Percentiles rank a stretch among this genome's conserved stretches.
These are phyloP conservation scores for Stichopus horrens DNA, from an alignment of 53 echinoderm and acorn worm genomes.

Conservation along the genomic window DNA sequence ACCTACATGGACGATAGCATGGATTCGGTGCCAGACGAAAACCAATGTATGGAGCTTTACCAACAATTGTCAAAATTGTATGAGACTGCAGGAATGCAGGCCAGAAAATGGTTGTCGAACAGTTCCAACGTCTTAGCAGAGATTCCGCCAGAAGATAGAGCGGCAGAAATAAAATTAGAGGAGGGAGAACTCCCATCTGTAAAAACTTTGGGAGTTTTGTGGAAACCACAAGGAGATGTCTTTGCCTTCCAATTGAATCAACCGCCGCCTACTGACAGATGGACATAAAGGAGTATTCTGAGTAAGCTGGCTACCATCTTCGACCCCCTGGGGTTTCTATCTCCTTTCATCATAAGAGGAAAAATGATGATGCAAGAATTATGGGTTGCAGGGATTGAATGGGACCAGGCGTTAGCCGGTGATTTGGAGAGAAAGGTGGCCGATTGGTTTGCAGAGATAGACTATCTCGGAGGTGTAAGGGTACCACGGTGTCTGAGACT, in stretches of 20 bases:
- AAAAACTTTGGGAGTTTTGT: neutral
- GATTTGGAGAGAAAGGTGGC: conserved; percentile 7
- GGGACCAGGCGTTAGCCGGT: too few species aligned
- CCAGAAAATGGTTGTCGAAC: too few species aligned
- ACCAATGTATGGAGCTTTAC: too few species aligned
- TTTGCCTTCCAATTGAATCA: neutral
- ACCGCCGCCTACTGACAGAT: neutral
- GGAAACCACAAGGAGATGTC: neutral
- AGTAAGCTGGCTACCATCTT: neutral
- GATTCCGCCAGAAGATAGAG: too few species aligned
- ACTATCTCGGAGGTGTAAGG: neutral
- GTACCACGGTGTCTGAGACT: too few species aligned
- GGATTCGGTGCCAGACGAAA: too few species aligned
- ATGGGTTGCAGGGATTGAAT: too few species aligned
- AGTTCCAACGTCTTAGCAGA: too few species aligned
- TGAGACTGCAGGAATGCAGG: too few species aligned
- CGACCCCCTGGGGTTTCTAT: conserved; percentile 6
- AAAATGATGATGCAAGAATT: too few species aligned
- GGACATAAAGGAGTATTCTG: neutral
- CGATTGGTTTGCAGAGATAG: conserved; percentile 27
- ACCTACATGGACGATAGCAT: too few species aligned
- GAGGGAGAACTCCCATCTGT: neutral
- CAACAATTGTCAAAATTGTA: neutral
- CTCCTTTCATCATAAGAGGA: too few species aligned
- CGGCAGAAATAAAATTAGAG: neutral